Conservation (phyloP, 2,797 vertebrate genomes). For the Arremon aurantiirostris region DNA sequence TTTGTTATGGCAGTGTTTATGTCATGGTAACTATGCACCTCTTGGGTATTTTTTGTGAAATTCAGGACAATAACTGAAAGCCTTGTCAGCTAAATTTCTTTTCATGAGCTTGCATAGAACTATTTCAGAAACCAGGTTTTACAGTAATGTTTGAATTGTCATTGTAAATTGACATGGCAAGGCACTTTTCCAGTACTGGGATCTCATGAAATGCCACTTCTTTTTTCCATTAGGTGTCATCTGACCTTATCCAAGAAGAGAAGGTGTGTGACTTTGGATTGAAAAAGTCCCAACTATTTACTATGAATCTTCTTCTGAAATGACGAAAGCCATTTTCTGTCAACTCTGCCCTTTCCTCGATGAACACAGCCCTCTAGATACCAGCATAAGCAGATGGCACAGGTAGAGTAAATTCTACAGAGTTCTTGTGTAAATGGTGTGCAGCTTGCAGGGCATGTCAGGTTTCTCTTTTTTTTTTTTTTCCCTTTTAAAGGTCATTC, state of each 20-base stretch:
- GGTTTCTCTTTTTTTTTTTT: neutral
- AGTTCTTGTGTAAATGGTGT: conserved; percentile 71
- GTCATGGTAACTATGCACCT: neutral
- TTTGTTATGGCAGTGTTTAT: neutral
- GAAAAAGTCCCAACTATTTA: neutral
- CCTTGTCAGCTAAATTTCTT: neutral
- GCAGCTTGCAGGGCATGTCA: conserved; percentile 65
- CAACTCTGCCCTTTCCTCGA: conserved; percentile 61
- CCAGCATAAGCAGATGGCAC: conserved; percentile 56
- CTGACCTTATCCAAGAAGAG: conserved; percentile 3
- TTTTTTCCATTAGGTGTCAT: neutral
- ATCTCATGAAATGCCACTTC: neutral
- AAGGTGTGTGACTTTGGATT: neutral
- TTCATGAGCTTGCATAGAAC: neutral
- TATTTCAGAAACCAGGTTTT: neutral
- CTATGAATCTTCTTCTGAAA: conserved; percentile 38
- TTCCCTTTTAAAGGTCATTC: conserved; percentile 70
- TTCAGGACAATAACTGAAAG: neutral
- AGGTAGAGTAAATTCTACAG: conserved; percentile 70
- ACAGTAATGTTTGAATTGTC: neutral
- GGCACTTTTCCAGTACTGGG: neutral
- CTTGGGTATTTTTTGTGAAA: neutral
- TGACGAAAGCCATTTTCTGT: conserved; percentile 22
- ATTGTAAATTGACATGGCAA: neutral
- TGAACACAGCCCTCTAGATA: conserved; percentile 57